Conservation (phyloP, 2,113 vertebrate species). For the Gallinago jamesoni region DNA sequence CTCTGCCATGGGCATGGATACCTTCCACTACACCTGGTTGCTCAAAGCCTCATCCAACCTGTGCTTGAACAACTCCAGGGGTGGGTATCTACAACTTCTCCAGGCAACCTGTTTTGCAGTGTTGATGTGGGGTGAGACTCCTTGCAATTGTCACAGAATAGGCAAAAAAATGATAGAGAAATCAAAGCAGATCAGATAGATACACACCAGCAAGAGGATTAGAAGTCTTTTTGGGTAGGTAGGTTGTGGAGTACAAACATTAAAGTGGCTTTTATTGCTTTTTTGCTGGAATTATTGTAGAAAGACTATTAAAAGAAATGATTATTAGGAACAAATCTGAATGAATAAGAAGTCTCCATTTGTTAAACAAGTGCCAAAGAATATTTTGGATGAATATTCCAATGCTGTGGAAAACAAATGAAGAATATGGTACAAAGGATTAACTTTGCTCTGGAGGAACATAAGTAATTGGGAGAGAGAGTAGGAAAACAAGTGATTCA, state of each 20-base stretch:
- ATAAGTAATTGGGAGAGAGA: not conserved
- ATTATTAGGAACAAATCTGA: slow-evolving; percentile 1
- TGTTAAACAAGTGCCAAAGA: not conserved
- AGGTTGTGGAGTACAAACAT: not conserved
- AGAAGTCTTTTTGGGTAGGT: not conserved
- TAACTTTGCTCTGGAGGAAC: not conserved
- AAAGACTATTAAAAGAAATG: not conserved
- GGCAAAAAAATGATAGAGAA: not conserved
- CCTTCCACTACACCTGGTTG: not conserved
- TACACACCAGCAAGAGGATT: not conserved
- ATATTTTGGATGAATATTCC: not conserved
- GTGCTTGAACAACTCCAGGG: not conserved
- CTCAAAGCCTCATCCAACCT: not conserved
- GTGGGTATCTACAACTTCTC: not conserved
- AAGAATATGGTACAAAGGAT: not conserved
- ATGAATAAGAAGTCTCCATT: not conserved
- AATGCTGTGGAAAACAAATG: not conserved
- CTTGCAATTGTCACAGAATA: not conserved
- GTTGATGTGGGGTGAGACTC: not conserved
- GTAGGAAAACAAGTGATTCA: slow-evolving; percentile 7
- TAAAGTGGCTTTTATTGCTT: not conserved
- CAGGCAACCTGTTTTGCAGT: not conserved
- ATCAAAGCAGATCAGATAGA: not conserved
- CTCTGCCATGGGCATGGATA: not conserved
- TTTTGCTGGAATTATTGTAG: not conserved